Percentiles rank a stretch among this genome's conserved stretches.
These are phyloP conservation scores for Calliopsis andreniformis DNA, from an alignment of 1,140 invertebrate species.

Conservation along the genomic window DNA sequence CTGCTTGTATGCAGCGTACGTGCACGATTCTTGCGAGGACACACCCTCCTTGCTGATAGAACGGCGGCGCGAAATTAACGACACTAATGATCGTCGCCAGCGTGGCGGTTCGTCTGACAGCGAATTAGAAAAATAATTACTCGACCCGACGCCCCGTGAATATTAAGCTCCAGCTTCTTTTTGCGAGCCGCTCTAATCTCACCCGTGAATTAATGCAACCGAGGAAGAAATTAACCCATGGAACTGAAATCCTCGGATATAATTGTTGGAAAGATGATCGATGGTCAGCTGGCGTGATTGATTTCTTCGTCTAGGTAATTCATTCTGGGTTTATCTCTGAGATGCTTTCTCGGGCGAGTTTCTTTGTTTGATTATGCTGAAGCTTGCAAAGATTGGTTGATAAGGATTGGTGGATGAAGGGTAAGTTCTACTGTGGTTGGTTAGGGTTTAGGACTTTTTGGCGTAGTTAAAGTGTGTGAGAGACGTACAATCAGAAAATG, in stretches of 20 bases:
- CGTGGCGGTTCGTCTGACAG: background rate
- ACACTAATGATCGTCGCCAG: slow-evolving; percentile 26
- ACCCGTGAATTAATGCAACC: background rate
- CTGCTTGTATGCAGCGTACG: background rate
- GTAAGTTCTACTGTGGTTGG: too few relatives aligned
- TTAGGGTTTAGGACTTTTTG: too few relatives aligned
- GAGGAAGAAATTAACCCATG: slow-evolving; percentile 24
- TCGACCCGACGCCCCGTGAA: slow-evolving; percentile 37
- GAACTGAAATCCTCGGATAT: background rate
- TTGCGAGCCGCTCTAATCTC: too few relatives aligned
- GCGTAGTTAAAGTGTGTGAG: too few relatives aligned
- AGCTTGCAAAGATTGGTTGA: too few relatives aligned
- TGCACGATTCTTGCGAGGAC: background rate
- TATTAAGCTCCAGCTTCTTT: slow-evolving; percentile 13
- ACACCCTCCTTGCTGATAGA: background rate
- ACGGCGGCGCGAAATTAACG: slow-evolving; percentile 32
- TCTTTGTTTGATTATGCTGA: slow-evolving; percentile 3
- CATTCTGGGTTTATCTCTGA: too few relatives aligned
- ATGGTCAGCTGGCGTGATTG: slow-evolving; percentile 7
- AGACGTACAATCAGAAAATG: too few relatives aligned
- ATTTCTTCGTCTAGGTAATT: too few relatives aligned
- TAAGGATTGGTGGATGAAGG: too few relatives aligned
- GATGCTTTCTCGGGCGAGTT: too few relatives aligned
- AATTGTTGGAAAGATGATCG: background rate
- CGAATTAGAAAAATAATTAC: slow-evolving; percentile 45